phyloP scores from a whole-genome alignment of 1,140 invertebrate genomes.

The Whitmania pigra region DNA sequence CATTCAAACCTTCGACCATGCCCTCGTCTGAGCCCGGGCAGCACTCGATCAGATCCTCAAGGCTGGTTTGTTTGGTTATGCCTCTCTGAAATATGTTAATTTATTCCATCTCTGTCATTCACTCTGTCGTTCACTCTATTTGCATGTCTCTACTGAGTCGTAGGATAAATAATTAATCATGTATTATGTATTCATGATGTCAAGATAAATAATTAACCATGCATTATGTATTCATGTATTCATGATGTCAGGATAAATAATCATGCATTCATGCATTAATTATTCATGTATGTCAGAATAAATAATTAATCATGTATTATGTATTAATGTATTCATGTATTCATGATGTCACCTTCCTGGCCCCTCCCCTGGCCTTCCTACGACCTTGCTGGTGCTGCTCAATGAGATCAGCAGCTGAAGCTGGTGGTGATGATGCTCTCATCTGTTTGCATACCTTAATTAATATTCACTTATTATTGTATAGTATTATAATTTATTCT shows the following conservation, averaged over 20 bases:
- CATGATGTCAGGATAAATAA: no score
- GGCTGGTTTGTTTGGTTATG: slow-evolving; percentile 80
- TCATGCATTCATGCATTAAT: no score
- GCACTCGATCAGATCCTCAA: slow-evolving; percentile 62
- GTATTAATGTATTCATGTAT: slow-evolving; percentile 7
- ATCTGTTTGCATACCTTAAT: slow-evolving; percentile 64
- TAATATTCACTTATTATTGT: no score
- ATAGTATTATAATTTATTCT: no score
- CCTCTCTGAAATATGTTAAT: slow-evolving; percentile 36
- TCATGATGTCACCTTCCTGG: background rate
- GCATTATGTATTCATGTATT: slow-evolving; percentile 4
- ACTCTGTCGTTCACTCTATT: no score
- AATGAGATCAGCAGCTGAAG: slow-evolving; percentile 76
- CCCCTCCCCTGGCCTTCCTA: slow-evolving; percentile 24
- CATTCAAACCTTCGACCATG: slow-evolving; percentile 20
- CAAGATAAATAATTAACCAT: no score
- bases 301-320: no score
- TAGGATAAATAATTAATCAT: background rate
- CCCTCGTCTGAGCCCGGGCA: slow-evolving; percentile 24
- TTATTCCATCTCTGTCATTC: no score
- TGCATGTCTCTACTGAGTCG: no score
- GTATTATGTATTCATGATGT: background rate
- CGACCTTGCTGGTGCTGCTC: slow-evolving; percentile 47
- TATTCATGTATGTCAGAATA: no score
- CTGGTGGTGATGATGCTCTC: slow-evolving; percentile 84